A percentile compares a stretch with the other conserved stretches of the same genome.
Evolutionary conservation across 2,113 vertebrate genomes (phyloP).

Genomic region (pig (Sus scrofa)): T2T-Sscrofa CM000819.6:75209501-75210000

Average conservation of each 20-base stretch:
- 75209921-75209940: constrained; percentile 99
- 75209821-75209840: neutral
- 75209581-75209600: neutral
- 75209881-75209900: neutral
- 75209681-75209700: too few relatives aligned
- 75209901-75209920: constrained; percentile 89
- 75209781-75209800: too few relatives aligned
- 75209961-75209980: constrained; percentile 97
- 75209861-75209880: neutral
- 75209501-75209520: constrained; percentile 96
- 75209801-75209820: too few relatives aligned
- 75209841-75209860: neutral
- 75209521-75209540: constrained; percentile 99
- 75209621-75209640: too few relatives aligned
- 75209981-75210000: constrained; percentile 98
- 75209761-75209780: too few relatives aligned
- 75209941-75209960: constrained; percentile 98
- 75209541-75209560: constrained; percentile 98
- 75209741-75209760: too few relatives aligned
- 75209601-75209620: neutral
- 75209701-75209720: too few relatives aligned
- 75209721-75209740: too few relatives aligned
- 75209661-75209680: too few relatives aligned
- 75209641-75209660: too few relatives aligned
- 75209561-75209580: constrained; percentile 65